Percentiles rank a stretch among this genome's conserved stretches.
phyloP scores from a whole-genome alignment of 2,888 invertebrate genomes.

The Acronicta psi region DNA sequence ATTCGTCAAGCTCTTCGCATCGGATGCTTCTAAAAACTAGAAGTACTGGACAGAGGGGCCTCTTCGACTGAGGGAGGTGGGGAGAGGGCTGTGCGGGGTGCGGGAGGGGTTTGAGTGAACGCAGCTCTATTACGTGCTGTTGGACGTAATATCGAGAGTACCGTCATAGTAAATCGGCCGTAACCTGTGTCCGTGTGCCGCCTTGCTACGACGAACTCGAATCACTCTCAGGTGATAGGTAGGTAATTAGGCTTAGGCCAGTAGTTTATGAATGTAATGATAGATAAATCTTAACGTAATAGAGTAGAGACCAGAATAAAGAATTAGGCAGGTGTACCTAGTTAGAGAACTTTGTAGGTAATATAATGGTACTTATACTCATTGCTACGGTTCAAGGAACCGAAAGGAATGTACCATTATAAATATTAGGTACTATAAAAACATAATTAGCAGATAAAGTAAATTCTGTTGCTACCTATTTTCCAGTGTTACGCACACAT shows the following conservation, averaged over 20 bases:
- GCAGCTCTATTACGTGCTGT: slow-evolving; percentile 76
- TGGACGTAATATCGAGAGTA: slow-evolving; percentile 78
- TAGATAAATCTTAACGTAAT: background rate
- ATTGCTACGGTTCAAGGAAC: slow-evolving; percentile 33
- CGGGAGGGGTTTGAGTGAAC: slow-evolving; percentile 68
- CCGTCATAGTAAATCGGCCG: slow-evolving; percentile 80
- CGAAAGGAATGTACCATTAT: slow-evolving; percentile 22
- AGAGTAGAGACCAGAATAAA: background rate
- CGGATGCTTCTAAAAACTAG: slow-evolving; percentile 65
- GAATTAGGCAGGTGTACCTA: background rate
- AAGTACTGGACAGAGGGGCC: slow-evolving; percentile 55
- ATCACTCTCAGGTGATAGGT: background rate
- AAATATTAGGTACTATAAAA: slow-evolving; percentile 15
- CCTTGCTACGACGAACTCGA: slow-evolving; percentile 62
- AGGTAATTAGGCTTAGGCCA: too few relatives aligned
- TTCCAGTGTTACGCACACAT: slow-evolving; percentile 1
- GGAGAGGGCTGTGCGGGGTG: slow-evolving; percentile 39
- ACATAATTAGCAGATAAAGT: slow-evolving; percentile 9
- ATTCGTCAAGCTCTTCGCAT: slow-evolving; percentile 76
- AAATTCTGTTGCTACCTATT: slow-evolving; percentile 7
- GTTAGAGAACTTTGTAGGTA: slow-evolving; percentile 6
- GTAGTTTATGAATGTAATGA: too few relatives aligned
- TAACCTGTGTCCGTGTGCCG: slow-evolving; percentile 71
- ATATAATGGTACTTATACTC: slow-evolving; percentile 5
- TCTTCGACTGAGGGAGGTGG: slow-evolving; percentile 21